Conservation (phyloP, 2,797 vertebrate species). For the Mormyrops attenuatus region DNA sequence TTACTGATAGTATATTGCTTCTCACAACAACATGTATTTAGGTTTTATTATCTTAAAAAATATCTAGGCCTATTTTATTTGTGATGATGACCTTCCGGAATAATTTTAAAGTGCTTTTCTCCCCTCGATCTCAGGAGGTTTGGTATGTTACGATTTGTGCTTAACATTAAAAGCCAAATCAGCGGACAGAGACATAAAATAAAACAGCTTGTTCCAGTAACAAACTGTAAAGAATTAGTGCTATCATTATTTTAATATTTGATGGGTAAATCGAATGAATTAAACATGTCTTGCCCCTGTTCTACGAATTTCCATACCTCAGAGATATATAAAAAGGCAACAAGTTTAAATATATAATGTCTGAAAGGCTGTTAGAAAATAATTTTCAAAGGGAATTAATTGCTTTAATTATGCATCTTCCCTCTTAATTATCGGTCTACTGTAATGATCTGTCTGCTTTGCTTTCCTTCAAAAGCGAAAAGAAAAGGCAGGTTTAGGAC, state of each 20-base stretch:
- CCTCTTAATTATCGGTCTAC: not conserved
- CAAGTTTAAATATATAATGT: not conserved
- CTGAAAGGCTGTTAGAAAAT: not conserved
- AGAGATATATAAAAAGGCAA: not conserved
- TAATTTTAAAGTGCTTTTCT: not conserved
- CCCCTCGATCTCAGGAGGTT: not conserved
- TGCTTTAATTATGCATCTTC: not conserved
- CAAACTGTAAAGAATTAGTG: not conserved
- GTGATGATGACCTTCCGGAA: not conserved
- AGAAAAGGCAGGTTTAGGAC: not conserved
- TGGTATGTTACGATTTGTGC: not conserved
- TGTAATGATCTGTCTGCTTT: not conserved
- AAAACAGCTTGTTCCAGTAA: not conserved
- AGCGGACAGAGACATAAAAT: not conserved
- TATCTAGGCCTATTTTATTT: not conserved
- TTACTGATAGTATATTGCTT: not conserved
- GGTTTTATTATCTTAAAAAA: not conserved
- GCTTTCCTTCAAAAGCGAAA: not conserved
- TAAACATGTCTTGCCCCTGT: not conserved
- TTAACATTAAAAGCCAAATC: not conserved
- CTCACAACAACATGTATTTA: not conserved
- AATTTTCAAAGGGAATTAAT: not conserved
- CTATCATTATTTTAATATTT: constrained; percentile 2
- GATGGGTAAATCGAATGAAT: not conserved
- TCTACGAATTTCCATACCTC: not conserved